Base-by-base conservation (phyloP, 2,797 vertebrate species). In the Chiroxiphia lanceolata region DNA sequence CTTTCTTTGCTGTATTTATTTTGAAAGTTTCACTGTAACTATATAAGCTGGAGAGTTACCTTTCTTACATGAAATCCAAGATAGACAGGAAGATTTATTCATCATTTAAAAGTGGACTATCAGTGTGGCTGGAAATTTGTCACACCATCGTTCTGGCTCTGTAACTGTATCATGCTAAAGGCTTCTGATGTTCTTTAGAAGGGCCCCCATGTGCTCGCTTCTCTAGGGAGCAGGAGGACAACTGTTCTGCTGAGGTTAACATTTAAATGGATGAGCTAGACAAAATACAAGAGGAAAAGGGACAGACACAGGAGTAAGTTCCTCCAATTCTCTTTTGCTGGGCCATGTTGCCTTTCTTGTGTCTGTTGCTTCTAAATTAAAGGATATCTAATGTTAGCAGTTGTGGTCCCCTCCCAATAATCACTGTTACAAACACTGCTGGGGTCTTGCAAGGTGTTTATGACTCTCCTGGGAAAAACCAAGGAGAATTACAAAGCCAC, bases 291-390 rank as follows among this genome's bases (percentile, higher is more conserved):
- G 36, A 83, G 47, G 38, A 91, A 89, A 18, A 18, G 15, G 40
- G 47, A 22, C 61, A 93, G 54, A 29, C 31, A 27, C 6, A 33
- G 29, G 53, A 80, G 2, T 10, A 56, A 86, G 48, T 71, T 15
- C 40, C 51, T 89, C 81, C 45, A 87, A 82, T 23, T 87, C 26
- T 11, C 3, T 67, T 91, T 94, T 82, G 16, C 54, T 79, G 71
- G 57, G 54, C 71, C 0, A 0, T 50, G 48, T 82, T 76, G 67
- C 86, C 68, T 90, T 93, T 92, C 60, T 94, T 64, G 67, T 87
- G 78, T 31, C 86, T 90, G 74, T 92, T 97, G 88, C 94, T 94
- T 72, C 67, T 64, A 80, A 89, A 85, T 90, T 87, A 92, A 89
- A 87, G 75, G 53, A 53, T 93, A 93, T 95, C 74, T 89, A 87